Conservation (phyloP, 2,888 invertebrate species). For the Cataglyphis rosenhaueri region DNA sequence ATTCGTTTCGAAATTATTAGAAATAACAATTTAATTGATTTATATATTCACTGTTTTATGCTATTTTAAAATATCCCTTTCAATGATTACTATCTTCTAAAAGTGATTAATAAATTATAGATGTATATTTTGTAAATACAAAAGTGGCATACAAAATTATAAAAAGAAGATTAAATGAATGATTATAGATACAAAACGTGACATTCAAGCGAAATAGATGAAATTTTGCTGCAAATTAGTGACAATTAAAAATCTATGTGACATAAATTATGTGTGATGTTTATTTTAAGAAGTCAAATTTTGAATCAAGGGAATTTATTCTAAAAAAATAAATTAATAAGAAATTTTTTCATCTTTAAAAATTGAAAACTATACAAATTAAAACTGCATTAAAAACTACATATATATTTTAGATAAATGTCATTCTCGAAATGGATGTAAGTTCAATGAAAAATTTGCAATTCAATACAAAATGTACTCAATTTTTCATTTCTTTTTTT, state of each 20-base stretch:
- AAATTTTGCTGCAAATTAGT: neutral
- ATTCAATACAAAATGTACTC: neutral
- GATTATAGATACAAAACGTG: neutral
- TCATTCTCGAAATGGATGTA: neutral
- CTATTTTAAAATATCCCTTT: neutral
- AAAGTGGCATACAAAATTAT: constrained; percentile 16
- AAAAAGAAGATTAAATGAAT: constrained; percentile 11
- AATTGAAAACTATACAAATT: neutral
- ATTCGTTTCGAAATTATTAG: constrained; percentile 13
- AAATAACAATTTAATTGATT: neutral
- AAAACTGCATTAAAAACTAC: neutral
- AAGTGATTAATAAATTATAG: constrained; percentile 2
- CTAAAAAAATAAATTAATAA: neutral
- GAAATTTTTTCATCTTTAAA: neutral
- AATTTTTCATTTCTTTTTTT: neutral
- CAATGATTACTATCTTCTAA: neutral
- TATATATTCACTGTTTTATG: neutral
- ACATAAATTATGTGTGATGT: neutral
- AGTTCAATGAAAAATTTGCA: neutral
- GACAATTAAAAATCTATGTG: neutral
- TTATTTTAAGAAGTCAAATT: neutral
- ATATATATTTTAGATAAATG: neutral
- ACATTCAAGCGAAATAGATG: neutral
- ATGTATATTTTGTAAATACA: neutral
- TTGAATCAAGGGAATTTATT: neutral